Conservation (phyloP, 2,888 invertebrate genomes). For the Blastobasis adustella region DNA sequence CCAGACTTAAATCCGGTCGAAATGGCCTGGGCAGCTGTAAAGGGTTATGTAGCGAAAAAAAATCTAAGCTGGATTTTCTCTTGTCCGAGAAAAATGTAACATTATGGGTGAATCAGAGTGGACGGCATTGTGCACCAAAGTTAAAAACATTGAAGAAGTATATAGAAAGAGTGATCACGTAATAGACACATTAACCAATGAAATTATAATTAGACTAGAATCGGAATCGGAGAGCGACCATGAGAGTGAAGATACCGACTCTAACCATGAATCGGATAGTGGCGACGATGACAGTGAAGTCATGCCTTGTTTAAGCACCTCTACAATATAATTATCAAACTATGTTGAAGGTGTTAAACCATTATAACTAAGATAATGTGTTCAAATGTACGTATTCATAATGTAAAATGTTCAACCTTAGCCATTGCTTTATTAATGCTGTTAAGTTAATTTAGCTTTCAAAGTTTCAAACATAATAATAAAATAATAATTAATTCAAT, state of each 20-base stretch:
- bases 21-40: constrained; percentile 9
- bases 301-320: too few relatives aligned
- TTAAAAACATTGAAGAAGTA: constrained; percentile 5
- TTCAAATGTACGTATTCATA: too few relatives aligned
- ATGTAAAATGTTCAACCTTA: too few relatives aligned
- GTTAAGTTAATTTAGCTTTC: too few relatives aligned
- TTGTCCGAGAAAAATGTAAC: constrained; percentile 4
- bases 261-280: not conserved
- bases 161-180: constrained; percentile 9
- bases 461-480: too few relatives aligned
- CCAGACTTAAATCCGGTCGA: constrained; percentile 12
- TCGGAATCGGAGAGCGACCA: not conserved
- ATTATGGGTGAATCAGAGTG: constrained; percentile 2
- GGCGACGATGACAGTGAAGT: not conserved
- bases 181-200: constrained; percentile 4
- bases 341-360: too few relatives aligned
- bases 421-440: too few relatives aligned
- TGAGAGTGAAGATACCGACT: not conserved
- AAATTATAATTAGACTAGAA: not conserved
- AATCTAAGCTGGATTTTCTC: constrained; percentile 7
- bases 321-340: too few relatives aligned
- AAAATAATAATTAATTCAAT: too few relatives aligned
- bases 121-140: constrained; percentile 4
- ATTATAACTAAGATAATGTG: too few relatives aligned
- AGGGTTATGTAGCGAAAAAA: constrained; percentile 7